Conservation (phyloP, 2,888 invertebrate species). For the Netelia virgata region DNA sequence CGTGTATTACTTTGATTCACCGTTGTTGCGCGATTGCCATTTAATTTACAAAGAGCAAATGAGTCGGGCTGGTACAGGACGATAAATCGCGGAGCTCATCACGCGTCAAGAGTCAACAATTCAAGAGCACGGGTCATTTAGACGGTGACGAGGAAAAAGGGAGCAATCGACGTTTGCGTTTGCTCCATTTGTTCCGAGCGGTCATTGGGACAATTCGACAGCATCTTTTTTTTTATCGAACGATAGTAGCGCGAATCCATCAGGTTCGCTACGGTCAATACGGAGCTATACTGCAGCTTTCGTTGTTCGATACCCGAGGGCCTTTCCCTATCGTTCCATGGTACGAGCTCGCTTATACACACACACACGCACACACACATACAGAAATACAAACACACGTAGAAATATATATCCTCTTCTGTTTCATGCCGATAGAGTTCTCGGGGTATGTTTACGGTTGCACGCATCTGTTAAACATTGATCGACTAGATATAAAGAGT, state of each 20-base stretch:
- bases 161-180: slow-evolving; percentile 26
- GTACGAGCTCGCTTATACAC: background rate
- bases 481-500: background rate
- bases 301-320: background rate
- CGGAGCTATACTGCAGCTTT: background rate
- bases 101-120: slow-evolving; percentile 35
- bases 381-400: background rate
- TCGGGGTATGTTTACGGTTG: slow-evolving; percentile 11
- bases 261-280: background rate
- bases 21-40: background rate
- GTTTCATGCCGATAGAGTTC: background rate
- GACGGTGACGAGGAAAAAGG: slow-evolving; percentile 20
- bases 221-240: slow-evolving; percentile 60
- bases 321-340: background rate
- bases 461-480: slow-evolving; percentile 5
- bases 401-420: background rate
- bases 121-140: slow-evolving; percentile 41
- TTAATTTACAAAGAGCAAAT: slow-evolving; percentile 27
- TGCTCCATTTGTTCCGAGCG: slow-evolving; percentile 41
- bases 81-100: slow-evolving; percentile 35
- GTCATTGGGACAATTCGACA: slow-evolving; percentile 37
- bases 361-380: background rate
- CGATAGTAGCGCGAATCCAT: slow-evolving; percentile 22
- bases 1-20: background rate
- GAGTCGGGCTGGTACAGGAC: slow-evolving; percentile 1